Evolutionary conservation across 1,140 invertebrate genomes (phyloP).

Genomic region (Littorina saxatilis): DNA sequence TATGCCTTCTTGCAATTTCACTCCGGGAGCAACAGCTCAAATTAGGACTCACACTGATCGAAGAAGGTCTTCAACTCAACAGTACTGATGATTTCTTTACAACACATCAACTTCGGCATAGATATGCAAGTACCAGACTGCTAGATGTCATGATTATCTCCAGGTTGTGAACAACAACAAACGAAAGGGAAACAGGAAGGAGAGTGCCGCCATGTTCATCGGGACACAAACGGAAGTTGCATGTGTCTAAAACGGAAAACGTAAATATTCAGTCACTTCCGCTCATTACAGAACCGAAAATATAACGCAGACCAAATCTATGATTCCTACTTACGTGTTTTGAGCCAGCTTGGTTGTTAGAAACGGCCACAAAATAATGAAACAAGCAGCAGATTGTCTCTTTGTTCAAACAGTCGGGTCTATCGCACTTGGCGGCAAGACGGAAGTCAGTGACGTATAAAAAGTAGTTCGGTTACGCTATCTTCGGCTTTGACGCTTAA

Average conservation of each 20-base stretch:
- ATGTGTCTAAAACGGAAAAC: slow-evolving; percentile 42
- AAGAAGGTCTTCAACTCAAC: too few relatives aligned
- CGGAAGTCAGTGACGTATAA: slow-evolving; percentile 44
- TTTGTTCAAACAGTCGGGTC: slow-evolving; percentile 32
- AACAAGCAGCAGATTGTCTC: slow-evolving; percentile 18
- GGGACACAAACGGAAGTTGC: slow-evolving; percentile 40
- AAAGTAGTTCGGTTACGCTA: slow-evolving; percentile 5
- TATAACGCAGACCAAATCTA: background rate
- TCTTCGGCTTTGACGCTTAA: too few relatives aligned
- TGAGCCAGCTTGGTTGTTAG: slow-evolving; percentile 1
- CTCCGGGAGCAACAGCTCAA: too few relatives aligned
- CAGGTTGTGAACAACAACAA: background rate
- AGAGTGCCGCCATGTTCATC: slow-evolving; percentile 21
- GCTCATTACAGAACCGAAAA: slow-evolving; percentile 18
- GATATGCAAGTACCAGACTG: too few relatives aligned
- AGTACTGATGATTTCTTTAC: too few relatives aligned
- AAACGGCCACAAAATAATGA: background rate
- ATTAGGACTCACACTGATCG: too few relatives aligned
- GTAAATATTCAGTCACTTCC: slow-evolving; percentile 47
- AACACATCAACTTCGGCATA: too few relatives aligned
- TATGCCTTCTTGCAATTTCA: too few relatives aligned
- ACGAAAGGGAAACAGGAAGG: background rate
- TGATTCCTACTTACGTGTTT: slow-evolving; percentile 22
- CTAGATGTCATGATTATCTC: too few relatives aligned
- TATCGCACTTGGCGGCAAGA: slow-evolving; percentile 14